Percentiles rank a stretch among this genome's conserved stretches.
Evolutionary conservation across 2,888 invertebrate species (phyloP).

Genomic region (Phlogophora meticulosa): DNA sequence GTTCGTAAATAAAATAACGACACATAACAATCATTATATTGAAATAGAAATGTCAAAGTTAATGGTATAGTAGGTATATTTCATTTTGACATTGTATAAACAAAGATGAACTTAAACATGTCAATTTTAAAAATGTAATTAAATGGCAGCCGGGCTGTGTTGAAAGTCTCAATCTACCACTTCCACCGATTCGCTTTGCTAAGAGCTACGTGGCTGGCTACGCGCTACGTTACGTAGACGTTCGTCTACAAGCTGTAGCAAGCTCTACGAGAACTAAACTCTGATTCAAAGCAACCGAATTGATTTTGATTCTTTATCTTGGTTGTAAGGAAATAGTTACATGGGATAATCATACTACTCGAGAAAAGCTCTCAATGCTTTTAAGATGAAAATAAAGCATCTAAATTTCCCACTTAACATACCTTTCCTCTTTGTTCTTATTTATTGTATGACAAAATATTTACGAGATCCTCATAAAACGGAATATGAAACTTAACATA

Average conservation of each 20-base stretch:
- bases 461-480: background rate
- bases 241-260: conserved; percentile 13
- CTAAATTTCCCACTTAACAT: background rate
- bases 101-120: too few relatives aligned
- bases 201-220: conserved; percentile 19
- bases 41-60: background rate
- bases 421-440: conserved; percentile 10
- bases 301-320: too few relatives aligned
- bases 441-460: background rate
- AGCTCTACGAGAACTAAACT: background rate
- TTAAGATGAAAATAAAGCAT: background rate
- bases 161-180: background rate
- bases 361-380: background rate
- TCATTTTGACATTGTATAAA: too few relatives aligned
- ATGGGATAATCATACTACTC: too few relatives aligned
- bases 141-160: background rate
- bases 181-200: background rate
- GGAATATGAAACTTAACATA: conserved; percentile 4
- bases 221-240: conserved; percentile 24
- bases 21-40: background rate
- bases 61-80: too few relatives aligned
- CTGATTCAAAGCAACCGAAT: too few relatives aligned
- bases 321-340: too few relatives aligned
- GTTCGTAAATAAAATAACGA: too few relatives aligned
- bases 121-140: background rate